Evolutionary conservation across 2,888 invertebrate genomes (phyloP), one percentile per base, ranked within the genome.

Genomic region (Drosophila borborema): DNA sequence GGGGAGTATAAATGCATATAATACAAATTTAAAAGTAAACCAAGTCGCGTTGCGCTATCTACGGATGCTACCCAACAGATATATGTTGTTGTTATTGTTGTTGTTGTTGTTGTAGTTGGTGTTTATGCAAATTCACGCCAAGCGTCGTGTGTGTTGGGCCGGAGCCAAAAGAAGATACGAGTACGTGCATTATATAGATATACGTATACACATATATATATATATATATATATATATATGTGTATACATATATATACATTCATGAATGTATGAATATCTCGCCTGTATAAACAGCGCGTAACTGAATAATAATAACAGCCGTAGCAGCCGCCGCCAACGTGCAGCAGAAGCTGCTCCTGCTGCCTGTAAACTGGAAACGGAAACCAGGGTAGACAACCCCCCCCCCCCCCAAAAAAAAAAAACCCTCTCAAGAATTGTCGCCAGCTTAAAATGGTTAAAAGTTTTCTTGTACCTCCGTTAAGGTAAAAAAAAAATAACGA

Each of bases 11-110:
- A 72, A 86, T 80, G 75, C 81, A 88, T 74, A 81, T 74, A 81
- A 83, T 88, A 82, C 74, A 88, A 90, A 88, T 88, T 88, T 88
- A 90, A 86, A 90, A 89, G 86, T 83, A 81, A 90, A 74, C 89
- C 89, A 79, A 90, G 86, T 72, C 75, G 73, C 74, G 73, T 72
- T 65, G 66, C 77, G 88, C 88, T 85, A 85, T 86, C 89, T 86
- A 72, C 68, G 88, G 77, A 81, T 89, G 81, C 84, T 64, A 56
- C 56, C 40, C 43, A 18, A 9, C 49, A 12, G 46, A 61, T 71
- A 56, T 58, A 60, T 84, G 68, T 53, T 53, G 40, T 41, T 59
- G 38, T 51, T 62, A 43, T 53, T 65, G 18, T 18, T 43, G 43
- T 43, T 43, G 40, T 36, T 55, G 28, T 38, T 62, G 58, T 59